Evolutionary conservation across 2,113 vertebrate species (phyloP).

Genomic region (Apaloderma vittatum): DNA sequence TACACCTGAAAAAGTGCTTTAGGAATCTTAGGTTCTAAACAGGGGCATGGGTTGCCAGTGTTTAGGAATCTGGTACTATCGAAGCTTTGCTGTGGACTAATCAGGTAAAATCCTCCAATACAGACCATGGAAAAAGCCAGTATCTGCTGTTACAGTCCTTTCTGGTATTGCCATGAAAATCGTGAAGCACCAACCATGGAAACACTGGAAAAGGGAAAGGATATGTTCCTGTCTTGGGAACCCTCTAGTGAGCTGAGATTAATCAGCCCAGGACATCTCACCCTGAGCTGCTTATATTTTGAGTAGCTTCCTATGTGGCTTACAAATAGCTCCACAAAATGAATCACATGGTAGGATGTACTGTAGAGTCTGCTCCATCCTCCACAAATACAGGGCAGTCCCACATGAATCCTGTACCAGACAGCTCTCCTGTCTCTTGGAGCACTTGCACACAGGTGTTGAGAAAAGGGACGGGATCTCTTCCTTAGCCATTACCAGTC

Average conservation of each 20-base stretch:
- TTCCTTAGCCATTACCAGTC: neutral
- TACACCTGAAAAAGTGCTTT: neutral
- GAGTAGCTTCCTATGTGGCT: neutral
- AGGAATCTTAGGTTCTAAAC: neutral
- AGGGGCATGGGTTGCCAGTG: neutral
- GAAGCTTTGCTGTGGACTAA: neutral
- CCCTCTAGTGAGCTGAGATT: neutral
- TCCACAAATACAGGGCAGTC: neutral
- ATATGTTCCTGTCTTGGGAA: neutral
- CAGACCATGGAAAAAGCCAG: neutral
- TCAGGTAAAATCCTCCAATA: neutral
- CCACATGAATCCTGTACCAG: neutral
- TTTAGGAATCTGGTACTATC: neutral
- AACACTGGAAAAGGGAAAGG: neutral
- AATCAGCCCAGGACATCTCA: neutral
- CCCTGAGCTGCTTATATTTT: neutral
- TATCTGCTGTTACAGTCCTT: neutral
- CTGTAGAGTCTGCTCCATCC: neutral
- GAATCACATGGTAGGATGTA: rapidly evolving
- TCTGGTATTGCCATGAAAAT: neutral
- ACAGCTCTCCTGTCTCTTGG: neutral
- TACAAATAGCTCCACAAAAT: neutral
- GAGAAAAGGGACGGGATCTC: neutral
- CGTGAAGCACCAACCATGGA: neutral
- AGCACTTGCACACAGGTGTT: neutral